phyloP scores from a whole-genome alignment of 2,888 invertebrate genomes.

The Formica aserva region DNA sequence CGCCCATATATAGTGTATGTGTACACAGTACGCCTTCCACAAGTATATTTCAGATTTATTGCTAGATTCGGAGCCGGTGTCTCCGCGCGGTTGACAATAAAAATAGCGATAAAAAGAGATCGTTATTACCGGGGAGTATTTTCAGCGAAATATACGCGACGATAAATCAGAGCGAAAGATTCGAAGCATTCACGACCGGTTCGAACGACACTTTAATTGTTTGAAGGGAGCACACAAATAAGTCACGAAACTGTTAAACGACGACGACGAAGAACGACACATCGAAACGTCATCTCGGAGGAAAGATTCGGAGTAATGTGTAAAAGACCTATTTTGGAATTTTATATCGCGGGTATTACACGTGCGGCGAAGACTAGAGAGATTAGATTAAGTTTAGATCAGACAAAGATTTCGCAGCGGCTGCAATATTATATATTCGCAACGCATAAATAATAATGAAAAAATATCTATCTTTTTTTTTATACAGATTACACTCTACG shows the following conservation, averaged over 20 bases:
- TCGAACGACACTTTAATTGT: conserved; percentile 29
- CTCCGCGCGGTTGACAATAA: conserved; percentile 24
- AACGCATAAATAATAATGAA: conserved; percentile 6
- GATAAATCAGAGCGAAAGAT: conserved; percentile 38
- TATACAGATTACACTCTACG: background rate
- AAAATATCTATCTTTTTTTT: background rate
- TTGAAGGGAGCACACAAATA: conserved; percentile 3
- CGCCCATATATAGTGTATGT: background rate
- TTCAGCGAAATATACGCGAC: conserved; percentile 29
- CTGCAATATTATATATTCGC: background rate
- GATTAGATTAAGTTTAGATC: background rate
- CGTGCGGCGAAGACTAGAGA: background rate
- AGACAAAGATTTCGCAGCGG: background rate
- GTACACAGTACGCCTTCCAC: conserved; percentile 12
- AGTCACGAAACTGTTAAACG: background rate
- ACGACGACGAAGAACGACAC: background rate
- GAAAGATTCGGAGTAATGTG: background rate
- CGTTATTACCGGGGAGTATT: conserved; percentile 34
- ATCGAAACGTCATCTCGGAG: background rate
- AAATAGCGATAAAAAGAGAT: conserved; percentile 51
- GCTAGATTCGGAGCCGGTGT: conserved; percentile 46
- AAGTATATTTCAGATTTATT: conserved; percentile 57
- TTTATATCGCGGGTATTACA: background rate
- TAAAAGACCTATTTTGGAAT: background rate
- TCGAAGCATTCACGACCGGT: conserved; percentile 4